Conservation (phyloP, 2,888 invertebrate species). For the Ctena decussata region DNA sequence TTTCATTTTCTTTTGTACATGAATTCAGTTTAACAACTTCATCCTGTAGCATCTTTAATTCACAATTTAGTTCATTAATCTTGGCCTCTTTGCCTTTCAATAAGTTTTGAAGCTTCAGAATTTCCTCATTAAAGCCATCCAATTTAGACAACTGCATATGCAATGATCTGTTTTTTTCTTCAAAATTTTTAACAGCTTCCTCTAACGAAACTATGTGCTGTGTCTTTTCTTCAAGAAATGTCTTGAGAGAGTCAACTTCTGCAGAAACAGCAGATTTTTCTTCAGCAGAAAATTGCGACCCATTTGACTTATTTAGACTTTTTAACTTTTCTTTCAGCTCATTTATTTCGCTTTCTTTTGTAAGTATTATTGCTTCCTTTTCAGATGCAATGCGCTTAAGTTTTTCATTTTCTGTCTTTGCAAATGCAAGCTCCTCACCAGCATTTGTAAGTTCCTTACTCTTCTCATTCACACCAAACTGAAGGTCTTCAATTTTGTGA, state of each 20-base stretch:
- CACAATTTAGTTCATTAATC: conserved; percentile 15
- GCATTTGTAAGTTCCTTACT: conserved; percentile 38
- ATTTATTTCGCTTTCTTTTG: neutral
- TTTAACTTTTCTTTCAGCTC: conserved; percentile 6
- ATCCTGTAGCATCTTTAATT: conserved; percentile 24
- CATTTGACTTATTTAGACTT: neutral
- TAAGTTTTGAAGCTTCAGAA: conserved; percentile 1
- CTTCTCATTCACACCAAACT: conserved; percentile 25
- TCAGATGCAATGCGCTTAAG: conserved; percentile 28
- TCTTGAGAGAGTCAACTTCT: neutral
- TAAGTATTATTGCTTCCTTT: neutral
- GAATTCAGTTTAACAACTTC: conserved; percentile 4
- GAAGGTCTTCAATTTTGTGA: conserved; percentile 38
- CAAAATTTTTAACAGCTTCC: neutral
- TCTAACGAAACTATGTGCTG: neutral
- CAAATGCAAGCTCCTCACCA: conserved; percentile 54
- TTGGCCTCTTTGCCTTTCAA: conserved; percentile 18
- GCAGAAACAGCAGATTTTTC: neutral
- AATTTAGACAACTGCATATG: conserved; percentile 1
- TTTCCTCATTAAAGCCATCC: conserved; percentile 12
- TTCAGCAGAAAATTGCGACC: neutral
- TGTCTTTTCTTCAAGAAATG: neutral
- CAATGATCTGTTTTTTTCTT: neutral
- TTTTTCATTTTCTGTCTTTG: conserved; percentile 34
- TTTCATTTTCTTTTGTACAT: neutral